Conservation (phyloP, 2,113 vertebrate species). For the Solenodon paradoxus region DNA sequence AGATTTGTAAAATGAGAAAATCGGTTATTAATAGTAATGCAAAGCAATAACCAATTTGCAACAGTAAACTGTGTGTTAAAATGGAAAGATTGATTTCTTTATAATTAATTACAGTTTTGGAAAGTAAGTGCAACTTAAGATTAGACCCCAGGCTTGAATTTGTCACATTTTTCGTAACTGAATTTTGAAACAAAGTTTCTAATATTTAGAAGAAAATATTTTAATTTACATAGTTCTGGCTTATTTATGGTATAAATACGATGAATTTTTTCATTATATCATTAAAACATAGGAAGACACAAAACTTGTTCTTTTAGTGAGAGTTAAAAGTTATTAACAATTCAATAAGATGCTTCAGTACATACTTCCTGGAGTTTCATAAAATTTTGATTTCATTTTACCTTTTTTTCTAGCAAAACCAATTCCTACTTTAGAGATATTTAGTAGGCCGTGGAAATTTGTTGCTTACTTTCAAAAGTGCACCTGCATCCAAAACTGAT, state of each 20-base stretch:
- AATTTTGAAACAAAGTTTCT: slow-evolving; percentile 27
- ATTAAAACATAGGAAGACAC: neutral
- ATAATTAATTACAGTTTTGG: slow-evolving; percentile 77
- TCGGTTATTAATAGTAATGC: slow-evolving; percentile 63
- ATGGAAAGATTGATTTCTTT: slow-evolving; percentile 74
- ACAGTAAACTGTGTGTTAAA: slow-evolving; percentile 68
- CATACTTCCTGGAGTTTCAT: neutral
- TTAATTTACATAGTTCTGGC: neutral
- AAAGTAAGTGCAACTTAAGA: slow-evolving; percentile 67
- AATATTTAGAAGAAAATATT: slow-evolving; percentile 20
- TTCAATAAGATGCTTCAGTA: neutral
- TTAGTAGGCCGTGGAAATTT: slow-evolving; percentile 28
- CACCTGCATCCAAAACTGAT: slow-evolving; percentile 66
- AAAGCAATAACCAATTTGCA: slow-evolving; percentile 61
- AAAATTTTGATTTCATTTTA: slow-evolving; percentile 38
- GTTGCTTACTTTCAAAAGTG: slow-evolving; percentile 53
- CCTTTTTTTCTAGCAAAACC: slow-evolving; percentile 41
- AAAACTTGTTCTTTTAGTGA: neutral
- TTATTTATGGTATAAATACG: slow-evolving; percentile 19
- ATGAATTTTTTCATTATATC: slow-evolving; percentile 33
- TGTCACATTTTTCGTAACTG: slow-evolving; percentile 53
- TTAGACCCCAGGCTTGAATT: slow-evolving; percentile 46
- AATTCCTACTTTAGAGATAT: slow-evolving; percentile 15
- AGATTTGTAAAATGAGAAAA: slow-evolving; percentile 61
- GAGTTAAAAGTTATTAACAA: slow-evolving; percentile 9